Evolutionary conservation across 2,113 vertebrate genomes (phyloP).

Genomic region (Urocynchramus pylzowi): DNA sequence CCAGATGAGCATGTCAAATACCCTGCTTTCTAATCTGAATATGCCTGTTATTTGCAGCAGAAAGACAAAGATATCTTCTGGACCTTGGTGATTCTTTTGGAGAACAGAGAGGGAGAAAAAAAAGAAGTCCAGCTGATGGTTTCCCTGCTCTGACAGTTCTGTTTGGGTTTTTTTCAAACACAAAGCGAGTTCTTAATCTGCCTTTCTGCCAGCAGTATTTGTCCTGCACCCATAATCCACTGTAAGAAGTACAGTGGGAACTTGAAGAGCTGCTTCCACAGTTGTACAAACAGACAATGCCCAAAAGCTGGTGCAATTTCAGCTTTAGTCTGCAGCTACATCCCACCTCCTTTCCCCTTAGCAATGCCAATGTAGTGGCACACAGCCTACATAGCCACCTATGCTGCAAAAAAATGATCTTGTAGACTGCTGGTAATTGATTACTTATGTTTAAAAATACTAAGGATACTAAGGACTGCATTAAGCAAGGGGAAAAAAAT

Average conservation of each 20-base stretch:
- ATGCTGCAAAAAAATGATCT: not conserved
- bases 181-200: not conserved
- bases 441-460: not conserved
- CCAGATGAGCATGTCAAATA: not conserved
- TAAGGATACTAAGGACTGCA: not conserved
- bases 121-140: not conserved
- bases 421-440: not conserved
- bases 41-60: not conserved
- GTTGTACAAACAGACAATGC: not conserved
- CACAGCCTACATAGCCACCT: not conserved
- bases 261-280: not conserved
- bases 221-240: not conserved
- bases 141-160: not conserved
- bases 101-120: rapidly evolving
- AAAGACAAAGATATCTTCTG: not conserved
- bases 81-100: not conserved
- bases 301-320: not conserved
- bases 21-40: not conserved
- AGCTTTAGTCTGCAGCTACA: not conserved
- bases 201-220: not conserved
- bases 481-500: not conserved
- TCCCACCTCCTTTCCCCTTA: not conserved
- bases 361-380: not conserved
- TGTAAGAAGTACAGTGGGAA: not conserved
- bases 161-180: not conserved